A percentile compares a stretch with the other conserved stretches of the same genome.
Conservation (phyloP, 1,140 invertebrate genomes). For the Apis dorsata region DNA sequence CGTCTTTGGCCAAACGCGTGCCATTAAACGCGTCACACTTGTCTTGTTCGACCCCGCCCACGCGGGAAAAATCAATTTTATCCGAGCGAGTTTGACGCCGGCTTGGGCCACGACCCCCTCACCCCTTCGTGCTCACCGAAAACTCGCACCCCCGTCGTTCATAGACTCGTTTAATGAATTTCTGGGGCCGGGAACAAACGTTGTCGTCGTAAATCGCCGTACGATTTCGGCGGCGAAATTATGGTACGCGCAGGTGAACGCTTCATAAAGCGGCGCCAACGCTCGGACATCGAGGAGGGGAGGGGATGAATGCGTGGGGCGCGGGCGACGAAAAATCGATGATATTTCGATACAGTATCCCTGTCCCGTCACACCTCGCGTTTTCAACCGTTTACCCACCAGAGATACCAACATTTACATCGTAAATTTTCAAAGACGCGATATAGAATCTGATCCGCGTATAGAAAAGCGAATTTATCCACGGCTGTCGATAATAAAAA, state of each 20-base stretch:
- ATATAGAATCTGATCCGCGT: not conserved
- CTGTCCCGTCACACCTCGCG: not conserved
- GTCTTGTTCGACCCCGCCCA: not conserved
- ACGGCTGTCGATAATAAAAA: too few species aligned
- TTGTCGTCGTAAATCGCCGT: not conserved
- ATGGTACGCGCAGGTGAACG: conserved; percentile 3
- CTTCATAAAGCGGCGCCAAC: conserved; percentile 4
- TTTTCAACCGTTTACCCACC: not conserved
- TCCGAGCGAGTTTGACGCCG: not conserved
- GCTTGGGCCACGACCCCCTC: too few species aligned
- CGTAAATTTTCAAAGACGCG: conserved; percentile 14
- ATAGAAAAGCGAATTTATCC: too few species aligned
- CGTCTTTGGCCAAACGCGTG: too few species aligned
- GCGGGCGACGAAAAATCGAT: conserved; percentile 26
- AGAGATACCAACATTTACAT: not conserved
- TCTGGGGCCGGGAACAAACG: conserved; percentile 4
- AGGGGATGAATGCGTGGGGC: not conserved
- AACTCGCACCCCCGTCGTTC: not conserved
- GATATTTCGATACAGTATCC: conserved; percentile 6
- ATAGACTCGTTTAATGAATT: conserved; percentile 26
- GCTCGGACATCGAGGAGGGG: not conserved
- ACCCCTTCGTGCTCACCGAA: not conserved
- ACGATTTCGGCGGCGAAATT: conserved; percentile 15
- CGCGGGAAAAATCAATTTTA: not conserved
- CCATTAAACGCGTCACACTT: not conserved